These are phyloP conservation scores for Apomyelois bistriatella DNA, from an alignment of 2,888 invertebrate genomes.

Conservation along the genomic window DNA sequence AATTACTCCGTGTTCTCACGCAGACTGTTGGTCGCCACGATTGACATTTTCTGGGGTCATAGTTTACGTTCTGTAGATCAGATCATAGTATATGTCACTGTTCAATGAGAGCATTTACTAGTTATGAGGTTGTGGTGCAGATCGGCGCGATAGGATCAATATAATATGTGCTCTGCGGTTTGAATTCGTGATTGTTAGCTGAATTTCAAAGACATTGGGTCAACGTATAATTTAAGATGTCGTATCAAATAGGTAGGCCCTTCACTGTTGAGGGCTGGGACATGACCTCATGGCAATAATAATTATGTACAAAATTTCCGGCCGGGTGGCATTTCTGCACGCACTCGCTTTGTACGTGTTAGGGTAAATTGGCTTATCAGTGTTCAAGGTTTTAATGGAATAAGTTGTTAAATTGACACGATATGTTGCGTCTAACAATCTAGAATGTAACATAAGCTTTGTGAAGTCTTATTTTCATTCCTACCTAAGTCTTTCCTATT, in stretches of 20 bases:
- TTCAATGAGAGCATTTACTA: slow-evolving; percentile 55
- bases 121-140: slow-evolving; percentile 51
- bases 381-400: slow-evolving; percentile 16
- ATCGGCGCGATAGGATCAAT: slow-evolving; percentile 51
- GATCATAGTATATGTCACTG: slow-evolving; percentile 61
- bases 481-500: too few species aligned
- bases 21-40: slow-evolving; percentile 38
- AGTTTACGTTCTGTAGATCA: slow-evolving; percentile 45
- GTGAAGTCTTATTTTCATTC: too few species aligned
- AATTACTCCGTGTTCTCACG: slow-evolving; percentile 47
- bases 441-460: too few species aligned
- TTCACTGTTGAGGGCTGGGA: slow-evolving; percentile 23
- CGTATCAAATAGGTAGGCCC: slow-evolving; percentile 16
- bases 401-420: slow-evolving; percentile 11
- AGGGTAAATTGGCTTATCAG: slow-evolving; percentile 32
- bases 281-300: slow-evolving; percentile 29
- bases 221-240: slow-evolving; percentile 18
- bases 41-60: slow-evolving; percentile 61
- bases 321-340: slow-evolving; percentile 45
- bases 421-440: slow-evolving; percentile 5
- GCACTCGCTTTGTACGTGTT: slow-evolving; percentile 37
- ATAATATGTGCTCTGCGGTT: slow-evolving; percentile 36
- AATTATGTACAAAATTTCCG: slow-evolving; percentile 25
- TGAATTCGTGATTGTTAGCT: slow-evolving; percentile 38
- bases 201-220: slow-evolving; percentile 18